A percentile compares a stretch with the other conserved stretches of the same genome.
These are phyloP conservation scores for Psephotus haematonotus DNA, from an alignment of 2,113 vertebrate species.

Conservation along the genomic window DNA sequence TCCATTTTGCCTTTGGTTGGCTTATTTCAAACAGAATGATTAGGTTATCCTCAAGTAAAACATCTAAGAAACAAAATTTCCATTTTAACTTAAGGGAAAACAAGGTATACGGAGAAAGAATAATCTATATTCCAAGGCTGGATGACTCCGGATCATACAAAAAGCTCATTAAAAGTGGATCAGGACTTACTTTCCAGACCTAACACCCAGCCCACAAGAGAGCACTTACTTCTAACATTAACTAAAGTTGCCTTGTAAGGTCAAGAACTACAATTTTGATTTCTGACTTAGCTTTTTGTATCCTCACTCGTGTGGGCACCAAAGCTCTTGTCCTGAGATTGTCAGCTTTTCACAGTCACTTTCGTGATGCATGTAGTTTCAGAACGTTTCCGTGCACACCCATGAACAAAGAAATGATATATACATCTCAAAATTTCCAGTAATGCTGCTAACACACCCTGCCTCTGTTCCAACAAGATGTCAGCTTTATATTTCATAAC, in stretches of 20 bases:
- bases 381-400: background rate
- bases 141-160: background rate
- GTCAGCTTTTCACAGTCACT: background rate
- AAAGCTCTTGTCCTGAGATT: background rate
- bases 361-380: background rate
- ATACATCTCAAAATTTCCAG: constrained; percentile 4
- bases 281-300: background rate
- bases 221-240: background rate
- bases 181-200: background rate
- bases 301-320: background rate
- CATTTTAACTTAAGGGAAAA: background rate
- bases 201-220: background rate
- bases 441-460: background rate
- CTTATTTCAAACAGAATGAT: constrained; percentile 5
- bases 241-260: background rate
- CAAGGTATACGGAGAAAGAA: background rate
- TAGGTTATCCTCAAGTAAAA: background rate
- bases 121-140: background rate
- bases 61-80: background rate
- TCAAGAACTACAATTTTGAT: background rate
- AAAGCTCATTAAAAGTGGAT: background rate
- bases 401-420: background rate
- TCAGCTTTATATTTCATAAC: constrained; percentile 43
- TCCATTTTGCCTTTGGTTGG: background rate
- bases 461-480: background rate